Evolutionary conservation across 2,888 invertebrate species (phyloP).

Genomic region (Drosophila mimica): DNA sequence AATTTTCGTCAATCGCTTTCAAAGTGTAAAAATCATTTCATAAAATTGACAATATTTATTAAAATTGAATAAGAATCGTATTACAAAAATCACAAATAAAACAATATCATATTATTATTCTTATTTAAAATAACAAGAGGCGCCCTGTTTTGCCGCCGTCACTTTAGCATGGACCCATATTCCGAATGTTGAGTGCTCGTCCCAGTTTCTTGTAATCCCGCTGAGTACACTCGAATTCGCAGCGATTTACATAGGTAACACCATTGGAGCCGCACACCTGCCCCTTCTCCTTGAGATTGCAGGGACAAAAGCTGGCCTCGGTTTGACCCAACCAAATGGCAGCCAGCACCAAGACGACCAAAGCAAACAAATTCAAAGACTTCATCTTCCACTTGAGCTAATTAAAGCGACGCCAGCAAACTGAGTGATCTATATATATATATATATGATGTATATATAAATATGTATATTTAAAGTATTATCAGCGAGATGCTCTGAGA

Average conservation of each 20-base stretch:
- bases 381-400: slow-evolving; percentile 66
- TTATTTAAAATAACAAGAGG: neutral
- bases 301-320: slow-evolving; percentile 89
- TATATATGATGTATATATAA: neutral
- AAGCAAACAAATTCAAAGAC: slow-evolving; percentile 54
- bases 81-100: neutral
- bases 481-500: slow-evolving; percentile 1
- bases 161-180: slow-evolving; percentile 68
- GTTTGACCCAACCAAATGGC: slow-evolving; percentile 48
- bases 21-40: neutral
- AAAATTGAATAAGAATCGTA: neutral
- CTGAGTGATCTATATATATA: neutral
- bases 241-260: slow-evolving; percentile 96
- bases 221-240: slow-evolving; percentile 95
- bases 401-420: slow-evolving; percentile 11
- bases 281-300: slow-evolving; percentile 91
- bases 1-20: neutral
- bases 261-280: slow-evolving; percentile 97
- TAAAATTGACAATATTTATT: neutral
- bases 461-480: neutral
- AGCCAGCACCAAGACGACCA: slow-evolving; percentile 47
- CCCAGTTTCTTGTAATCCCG: slow-evolving; percentile 76
- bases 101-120: neutral
- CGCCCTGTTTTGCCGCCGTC: neutral
- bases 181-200: slow-evolving; percentile 68